These are phyloP conservation scores for Agriotes lineatus DNA, from an alignment of 2,888 invertebrate species.

Conservation along the genomic window DNA sequence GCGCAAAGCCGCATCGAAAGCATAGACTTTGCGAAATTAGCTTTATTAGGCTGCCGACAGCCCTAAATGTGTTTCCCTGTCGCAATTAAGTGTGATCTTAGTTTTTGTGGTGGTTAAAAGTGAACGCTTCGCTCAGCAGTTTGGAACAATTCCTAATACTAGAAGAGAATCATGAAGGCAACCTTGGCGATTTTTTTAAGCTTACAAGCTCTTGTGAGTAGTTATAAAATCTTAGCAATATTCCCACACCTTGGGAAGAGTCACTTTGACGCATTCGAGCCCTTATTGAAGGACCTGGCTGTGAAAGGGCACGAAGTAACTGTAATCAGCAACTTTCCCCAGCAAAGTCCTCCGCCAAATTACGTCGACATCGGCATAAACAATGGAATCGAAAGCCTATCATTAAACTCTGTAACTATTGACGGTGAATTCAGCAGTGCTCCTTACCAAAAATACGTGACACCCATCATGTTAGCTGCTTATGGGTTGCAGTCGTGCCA, in stretches of 20 bases:
- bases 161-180: not conserved
- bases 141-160: too few relatives aligned
- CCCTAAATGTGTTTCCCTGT: too few relatives aligned
- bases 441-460: not conserved
- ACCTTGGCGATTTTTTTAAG: not conserved
- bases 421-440: not conserved
- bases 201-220: not conserved
- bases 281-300: conserved; percentile 72
- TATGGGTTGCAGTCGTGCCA: conserved; percentile 31
- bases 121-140: too few relatives aligned
- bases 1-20: too few relatives aligned
- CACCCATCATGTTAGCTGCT: conserved; percentile 3
- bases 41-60: too few relatives aligned
- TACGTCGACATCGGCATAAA: conserved; percentile 42
- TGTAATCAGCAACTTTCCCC: conserved; percentile 75
- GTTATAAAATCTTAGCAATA: conserved; percentile 72
- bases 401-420: not conserved
- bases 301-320: conserved; percentile 75
- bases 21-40: too few relatives aligned
- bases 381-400: not conserved
- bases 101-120: too few relatives aligned
- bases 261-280: conserved; percentile 76
- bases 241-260: conserved; percentile 79
- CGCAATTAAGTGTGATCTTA: too few relatives aligned
- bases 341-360: conserved; percentile 30